These are phyloP conservation scores for Neoniphon sammara DNA, from an alignment of 2,797 vertebrate genomes.

Conservation along the genomic window DNA sequence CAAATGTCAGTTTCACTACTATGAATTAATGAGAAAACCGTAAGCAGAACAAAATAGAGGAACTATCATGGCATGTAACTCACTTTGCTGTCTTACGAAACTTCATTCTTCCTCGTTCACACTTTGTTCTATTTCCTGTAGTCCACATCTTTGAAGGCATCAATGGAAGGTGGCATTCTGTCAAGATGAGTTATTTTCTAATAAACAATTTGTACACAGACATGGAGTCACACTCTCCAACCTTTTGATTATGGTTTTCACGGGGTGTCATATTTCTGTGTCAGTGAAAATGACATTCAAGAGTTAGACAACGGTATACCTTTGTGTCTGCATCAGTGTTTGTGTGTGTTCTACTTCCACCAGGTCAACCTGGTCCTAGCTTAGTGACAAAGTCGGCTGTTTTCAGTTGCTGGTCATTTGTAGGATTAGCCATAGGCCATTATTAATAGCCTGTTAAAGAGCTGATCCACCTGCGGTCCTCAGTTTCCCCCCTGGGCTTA, in stretches of 20 bases:
- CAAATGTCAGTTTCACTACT: conserved; percentile 79
- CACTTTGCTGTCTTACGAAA: conserved; percentile 81
- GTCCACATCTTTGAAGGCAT: conserved; percentile 45
- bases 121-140: conserved; percentile 74
- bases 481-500: conserved; percentile 46
- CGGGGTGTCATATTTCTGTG: conserved; percentile 34
- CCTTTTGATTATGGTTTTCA: conserved; percentile 33
- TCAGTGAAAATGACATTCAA: conserved; percentile 35
- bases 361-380: conserved; percentile 52
- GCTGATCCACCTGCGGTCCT: conserved; percentile 62
- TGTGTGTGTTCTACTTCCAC: conserved; percentile 27
- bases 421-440: conserved; percentile 63
- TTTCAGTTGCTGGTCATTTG: conserved; percentile 35
- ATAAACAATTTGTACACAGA: not conserved
- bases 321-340: conserved; percentile 23
- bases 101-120: conserved; percentile 80
- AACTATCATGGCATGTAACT: conserved; percentile 79
- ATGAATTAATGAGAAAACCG: conserved; percentile 78
- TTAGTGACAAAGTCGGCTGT: conserved; percentile 54
- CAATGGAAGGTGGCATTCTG: conserved; percentile 54
- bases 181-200: conserved; percentile 31
- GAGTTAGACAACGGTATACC: conserved; percentile 17
- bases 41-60: conserved; percentile 84
- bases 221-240: not conserved
- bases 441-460: conserved; percentile 75